A percentile compares a stretch with the other conserved stretches of the same genome.
phyloP scores from a whole-genome alignment of 2,888 invertebrate species.

The Synanthedon andrenaeformis region DNA sequence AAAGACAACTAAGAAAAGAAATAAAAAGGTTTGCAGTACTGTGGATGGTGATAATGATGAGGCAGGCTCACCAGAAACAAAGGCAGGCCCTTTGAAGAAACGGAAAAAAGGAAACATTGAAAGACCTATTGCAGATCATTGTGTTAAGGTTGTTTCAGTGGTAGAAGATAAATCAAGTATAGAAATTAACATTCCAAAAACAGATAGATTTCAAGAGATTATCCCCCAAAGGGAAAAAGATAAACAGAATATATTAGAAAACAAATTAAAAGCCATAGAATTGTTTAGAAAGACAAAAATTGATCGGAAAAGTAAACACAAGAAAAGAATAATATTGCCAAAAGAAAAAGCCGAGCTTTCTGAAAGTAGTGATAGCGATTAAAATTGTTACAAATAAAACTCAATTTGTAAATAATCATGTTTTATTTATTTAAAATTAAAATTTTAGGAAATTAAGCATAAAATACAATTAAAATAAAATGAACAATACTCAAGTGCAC shows the following conservation, averaged over 20 bases:
- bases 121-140: constrained; percentile 24
- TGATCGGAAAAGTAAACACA: constrained; percentile 65
- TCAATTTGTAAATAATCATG: constrained; percentile 40
- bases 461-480: constrained; percentile 24
- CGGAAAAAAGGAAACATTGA: constrained; percentile 19
- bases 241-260: constrained; percentile 72
- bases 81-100: constrained; percentile 29
- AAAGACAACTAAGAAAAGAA: constrained; percentile 10
- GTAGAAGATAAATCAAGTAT: constrained; percentile 24
- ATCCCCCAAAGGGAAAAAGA: constrained; percentile 83
- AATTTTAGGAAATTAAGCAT: constrained; percentile 32
- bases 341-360: constrained; percentile 76
- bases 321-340: constrained; percentile 48
- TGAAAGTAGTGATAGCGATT: constrained; percentile 74
- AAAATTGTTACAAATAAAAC: constrained; percentile 22
- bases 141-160: constrained; percentile 35
- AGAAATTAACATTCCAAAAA: constrained; percentile 45
- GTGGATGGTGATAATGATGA: constrained; percentile 10
- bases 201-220: constrained; percentile 60
- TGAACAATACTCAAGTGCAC: constrained; percentile 19
- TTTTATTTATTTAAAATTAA: constrained; percentile 57
- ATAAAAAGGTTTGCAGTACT: constrained; percentile 14
- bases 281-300: constrained; percentile 75
- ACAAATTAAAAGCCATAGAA: constrained; percentile 82
- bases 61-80: constrained; percentile 10